A percentile compares a stretch with the other conserved stretches of the same genome.
Conservation (phyloP, 1,140 invertebrate species). For the Polypedilum pembai region DNA sequence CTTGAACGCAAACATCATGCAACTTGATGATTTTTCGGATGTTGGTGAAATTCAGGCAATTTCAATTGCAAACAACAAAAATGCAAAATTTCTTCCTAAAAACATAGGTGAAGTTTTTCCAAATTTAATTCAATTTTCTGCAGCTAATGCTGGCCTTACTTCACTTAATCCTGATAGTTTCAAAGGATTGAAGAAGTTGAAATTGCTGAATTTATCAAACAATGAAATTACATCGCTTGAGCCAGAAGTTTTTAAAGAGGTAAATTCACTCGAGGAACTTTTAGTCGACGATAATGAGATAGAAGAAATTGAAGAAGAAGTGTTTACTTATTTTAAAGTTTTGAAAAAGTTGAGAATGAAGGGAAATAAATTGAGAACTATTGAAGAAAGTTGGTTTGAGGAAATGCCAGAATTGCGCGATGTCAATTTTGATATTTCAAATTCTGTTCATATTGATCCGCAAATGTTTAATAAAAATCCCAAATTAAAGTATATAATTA, state of each 20-base stretch:
- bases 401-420: not conserved
- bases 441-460: not conserved
- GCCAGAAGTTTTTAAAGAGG: not conserved
- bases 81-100: not conserved
- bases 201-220: not conserved
- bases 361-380: not conserved
- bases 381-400: not conserved
- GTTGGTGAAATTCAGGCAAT: not conserved
- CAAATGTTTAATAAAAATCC: not conserved
- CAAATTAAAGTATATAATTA: not conserved
- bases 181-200: not conserved
- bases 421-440: not conserved
- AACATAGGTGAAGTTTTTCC: not conserved
- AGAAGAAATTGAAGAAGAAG: conserved; percentile 3
- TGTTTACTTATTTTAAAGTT: not conserved
- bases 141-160: not conserved
- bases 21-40: not conserved
- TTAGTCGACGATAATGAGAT: not conserved
- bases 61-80: not conserved
- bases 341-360: not conserved
- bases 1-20: not conserved
- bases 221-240: not conserved
- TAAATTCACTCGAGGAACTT: not conserved
- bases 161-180: not conserved
- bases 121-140: not conserved